Conservation (phyloP, 2,113 vertebrate genomes). For the Bos taurus region ARS-UCD2.0 NC_037351.1:15346001-15346500, state of each 20-base stretch:
- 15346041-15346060: not conserved
- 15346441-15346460: not conserved
- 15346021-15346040: not conserved
- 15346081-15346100: not conserved
- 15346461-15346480: not conserved
- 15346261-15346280: not conserved
- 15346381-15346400: not conserved
- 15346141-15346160: not conserved
- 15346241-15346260: fast-evolving
- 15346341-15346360: not conserved
- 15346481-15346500: not conserved
- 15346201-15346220: not conserved
- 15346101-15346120: not conserved
- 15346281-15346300: not conserved
- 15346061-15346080: not conserved
- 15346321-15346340: not conserved
- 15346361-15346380: not conserved
- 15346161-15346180: not conserved
- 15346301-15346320: not conserved
- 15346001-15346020: not conserved
- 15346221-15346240: not conserved
- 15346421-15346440: not conserved
- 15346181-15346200: not conserved
- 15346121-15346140: not conserved
- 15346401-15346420: not conserved